Evolutionary conservation across 2,888 invertebrate species (phyloP).

Genomic region (Epirrita christyi): DNA sequence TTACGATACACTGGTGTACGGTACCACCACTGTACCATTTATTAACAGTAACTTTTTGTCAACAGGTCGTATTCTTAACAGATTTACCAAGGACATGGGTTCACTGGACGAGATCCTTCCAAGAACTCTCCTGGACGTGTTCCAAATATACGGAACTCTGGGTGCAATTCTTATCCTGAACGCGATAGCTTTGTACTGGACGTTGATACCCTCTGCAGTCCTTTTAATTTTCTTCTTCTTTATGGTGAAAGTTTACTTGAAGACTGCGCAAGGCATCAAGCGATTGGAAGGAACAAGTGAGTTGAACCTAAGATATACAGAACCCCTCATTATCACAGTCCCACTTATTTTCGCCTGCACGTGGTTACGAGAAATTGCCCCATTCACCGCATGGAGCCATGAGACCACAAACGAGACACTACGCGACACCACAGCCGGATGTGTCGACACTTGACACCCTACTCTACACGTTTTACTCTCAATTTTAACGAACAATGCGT

Average conservation of each 20-base stretch:
- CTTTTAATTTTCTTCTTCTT: constrained; percentile 84
- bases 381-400: background rate
- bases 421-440: background rate
- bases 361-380: background rate
- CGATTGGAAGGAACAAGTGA: constrained; percentile 86
- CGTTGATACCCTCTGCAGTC: constrained; percentile 84
- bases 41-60: constrained; percentile 13
- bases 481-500: background rate
- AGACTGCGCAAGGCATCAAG: constrained; percentile 88
- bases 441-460: background rate
- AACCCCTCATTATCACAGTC: too few relatives aligned
- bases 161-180: constrained; percentile 86
- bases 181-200: constrained; percentile 85
- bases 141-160: constrained; percentile 81
- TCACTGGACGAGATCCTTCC: constrained; percentile 91
- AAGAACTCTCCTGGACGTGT: constrained; percentile 87
- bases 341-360: background rate
- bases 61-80: constrained; percentile 88
- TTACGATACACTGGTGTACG: too few relatives aligned
- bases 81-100: constrained; percentile 95
- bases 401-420: constrained; percentile 1
- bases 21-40: too few relatives aligned
- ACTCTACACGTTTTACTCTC: background rate
- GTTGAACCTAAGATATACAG: constrained; percentile 44
- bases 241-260: constrained; percentile 86